Evolutionary conservation across 1,140 invertebrate genomes (phyloP).

Genomic region (Lucilia sericata): DNA sequence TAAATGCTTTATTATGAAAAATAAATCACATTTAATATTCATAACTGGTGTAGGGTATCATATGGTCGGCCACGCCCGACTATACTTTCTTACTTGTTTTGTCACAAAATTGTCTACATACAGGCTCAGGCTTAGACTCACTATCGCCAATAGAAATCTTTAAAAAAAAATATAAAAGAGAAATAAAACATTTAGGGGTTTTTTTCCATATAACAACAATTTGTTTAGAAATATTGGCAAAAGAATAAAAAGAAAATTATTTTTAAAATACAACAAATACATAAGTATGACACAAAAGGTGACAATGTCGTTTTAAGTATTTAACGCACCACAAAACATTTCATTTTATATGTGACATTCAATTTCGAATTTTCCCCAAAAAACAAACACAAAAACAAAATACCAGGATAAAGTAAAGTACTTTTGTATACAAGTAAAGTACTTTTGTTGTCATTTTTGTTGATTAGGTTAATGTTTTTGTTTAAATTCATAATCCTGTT

Average conservation of each 20-base stretch:
- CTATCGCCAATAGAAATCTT: not conserved
- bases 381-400: not conserved
- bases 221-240: not conserved
- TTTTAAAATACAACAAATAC: not conserved
- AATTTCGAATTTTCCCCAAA: not conserved
- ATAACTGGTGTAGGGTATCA: too few relatives aligned
- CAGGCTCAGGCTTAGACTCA: too few relatives aligned
- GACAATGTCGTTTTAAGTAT: constrained; percentile 16
- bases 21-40: too few relatives aligned
- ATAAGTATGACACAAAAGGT: not conserved
- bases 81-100: too few relatives aligned
- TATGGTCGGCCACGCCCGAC: too few relatives aligned
- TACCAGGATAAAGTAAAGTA: not conserved
- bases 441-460: not conserved
- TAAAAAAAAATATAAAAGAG: not conserved
- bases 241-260: not conserved
- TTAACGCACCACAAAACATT: constrained; percentile 15
- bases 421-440: not conserved
- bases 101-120: too few relatives aligned
- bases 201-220: not conserved
- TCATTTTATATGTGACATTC: not conserved
- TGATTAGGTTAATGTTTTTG: not conserved
- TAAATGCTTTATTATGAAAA: too few relatives aligned
- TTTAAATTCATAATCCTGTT: constrained; percentile 10
- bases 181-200: not conserved